Conservation (phyloP, 2,113 vertebrate genomes). For the Trinectes maculatus region DNA sequence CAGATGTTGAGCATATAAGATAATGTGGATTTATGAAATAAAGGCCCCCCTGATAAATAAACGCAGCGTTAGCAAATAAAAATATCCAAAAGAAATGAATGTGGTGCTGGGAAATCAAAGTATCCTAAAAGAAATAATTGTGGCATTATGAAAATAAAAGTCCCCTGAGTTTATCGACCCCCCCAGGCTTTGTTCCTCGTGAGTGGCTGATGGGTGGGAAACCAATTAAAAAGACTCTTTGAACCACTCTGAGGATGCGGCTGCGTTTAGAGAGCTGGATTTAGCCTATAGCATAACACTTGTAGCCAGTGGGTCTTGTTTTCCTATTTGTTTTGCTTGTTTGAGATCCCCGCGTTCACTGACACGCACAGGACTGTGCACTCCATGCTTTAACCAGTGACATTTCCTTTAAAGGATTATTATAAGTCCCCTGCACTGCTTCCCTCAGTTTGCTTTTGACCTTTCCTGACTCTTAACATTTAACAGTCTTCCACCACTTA, state of each 20-base stretch:
- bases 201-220: constrained; percentile 26
- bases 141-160: neutral
- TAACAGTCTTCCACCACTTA: neutral
- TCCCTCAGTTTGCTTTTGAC: neutral
- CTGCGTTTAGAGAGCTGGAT: constrained; percentile 2
- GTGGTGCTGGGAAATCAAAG: neutral
- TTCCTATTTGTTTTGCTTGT: neutral
- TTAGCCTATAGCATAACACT: neutral
- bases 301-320: neutral
- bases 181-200: constrained; percentile 20
- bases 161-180: neutral
- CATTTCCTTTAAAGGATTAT: neutral
- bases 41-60: too few species aligned
- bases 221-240: constrained; percentile 23
- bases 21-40: neutral
- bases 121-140: neutral
- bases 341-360: neutral
- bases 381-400: neutral
- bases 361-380: neutral
- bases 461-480: neutral
- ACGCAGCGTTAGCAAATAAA: neutral
- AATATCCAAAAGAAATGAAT: neutral
- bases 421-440: neutral
- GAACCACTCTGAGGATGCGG: constrained; percentile 12
- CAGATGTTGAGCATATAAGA: too few species aligned